phyloP scores from a whole-genome alignment of 1,140 invertebrate genomes.

The Solenopsis invicta region DNA sequence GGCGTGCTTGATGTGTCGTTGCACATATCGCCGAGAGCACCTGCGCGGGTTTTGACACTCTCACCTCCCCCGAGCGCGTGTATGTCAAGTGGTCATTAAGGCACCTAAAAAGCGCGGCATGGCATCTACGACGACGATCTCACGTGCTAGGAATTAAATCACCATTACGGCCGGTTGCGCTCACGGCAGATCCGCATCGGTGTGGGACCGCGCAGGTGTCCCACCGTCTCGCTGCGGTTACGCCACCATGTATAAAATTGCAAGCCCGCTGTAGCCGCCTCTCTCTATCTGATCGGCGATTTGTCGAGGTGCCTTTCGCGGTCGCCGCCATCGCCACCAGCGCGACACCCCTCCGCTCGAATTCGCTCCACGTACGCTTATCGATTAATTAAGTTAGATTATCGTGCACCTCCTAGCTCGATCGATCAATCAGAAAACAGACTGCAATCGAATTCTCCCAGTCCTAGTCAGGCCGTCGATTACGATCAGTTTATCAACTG shows the following conservation, averaged over 20 bases:
- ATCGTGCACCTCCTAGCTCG: not conserved
- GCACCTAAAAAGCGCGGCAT: slow-evolving; percentile 77
- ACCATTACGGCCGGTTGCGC: slow-evolving; percentile 81
- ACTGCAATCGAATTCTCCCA: slow-evolving; percentile 35
- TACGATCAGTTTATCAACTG: slow-evolving; percentile 14
- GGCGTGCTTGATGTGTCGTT: slow-evolving; percentile 54
- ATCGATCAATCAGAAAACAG: slow-evolving; percentile 24
- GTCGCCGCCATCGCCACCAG: slow-evolving; percentile 34
- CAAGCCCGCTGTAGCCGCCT: slow-evolving; percentile 40
- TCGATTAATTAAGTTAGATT: slow-evolving; percentile 60
- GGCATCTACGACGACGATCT: slow-evolving; percentile 81
- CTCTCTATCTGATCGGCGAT: slow-evolving; percentile 77
- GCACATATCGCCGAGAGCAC: slow-evolving; percentile 57
- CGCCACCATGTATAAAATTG: slow-evolving; percentile 65
- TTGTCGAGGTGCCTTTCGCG: slow-evolving; percentile 73
- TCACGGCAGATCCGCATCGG: slow-evolving; percentile 80
- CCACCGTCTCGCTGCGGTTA: slow-evolving; percentile 73
- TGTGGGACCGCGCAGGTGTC: slow-evolving; percentile 84
- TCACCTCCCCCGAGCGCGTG: slow-evolving; percentile 3
- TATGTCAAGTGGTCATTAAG: slow-evolving; percentile 84
- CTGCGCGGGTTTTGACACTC: slow-evolving; percentile 30
- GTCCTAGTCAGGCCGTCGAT: not conserved
- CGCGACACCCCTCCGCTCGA: slow-evolving; percentile 56
- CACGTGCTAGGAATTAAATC: slow-evolving; percentile 83
- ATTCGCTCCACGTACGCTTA: not conserved